Conservation (phyloP, 2,888 invertebrate species). For the Oligia fasciuncula region DNA sequence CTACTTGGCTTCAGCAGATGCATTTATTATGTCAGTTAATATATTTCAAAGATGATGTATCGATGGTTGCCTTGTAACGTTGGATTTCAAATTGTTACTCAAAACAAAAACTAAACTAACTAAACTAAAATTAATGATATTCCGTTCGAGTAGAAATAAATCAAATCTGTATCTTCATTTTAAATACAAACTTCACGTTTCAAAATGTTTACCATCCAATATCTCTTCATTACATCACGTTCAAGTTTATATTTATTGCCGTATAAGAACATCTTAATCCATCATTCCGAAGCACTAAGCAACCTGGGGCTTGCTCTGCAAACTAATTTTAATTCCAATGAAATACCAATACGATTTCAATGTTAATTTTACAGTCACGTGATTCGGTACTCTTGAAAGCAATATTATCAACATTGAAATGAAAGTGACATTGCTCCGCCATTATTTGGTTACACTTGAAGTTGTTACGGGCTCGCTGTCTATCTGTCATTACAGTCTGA, state of each 20-base stretch:
- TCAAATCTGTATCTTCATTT: background rate
- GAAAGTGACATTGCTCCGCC: too few species aligned
- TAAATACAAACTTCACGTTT: background rate
- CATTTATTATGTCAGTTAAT: background rate
- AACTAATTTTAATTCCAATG: too few species aligned
- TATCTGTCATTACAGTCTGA: background rate
- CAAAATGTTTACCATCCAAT: background rate
- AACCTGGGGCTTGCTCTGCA: background rate
- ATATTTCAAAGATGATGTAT: background rate
- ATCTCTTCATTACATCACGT: slow-evolving; percentile 1
- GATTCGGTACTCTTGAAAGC: too few species aligned
- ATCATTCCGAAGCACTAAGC: slow-evolving; percentile 16
- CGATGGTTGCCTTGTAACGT: background rate
- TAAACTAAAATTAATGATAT: background rate
- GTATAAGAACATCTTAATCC: slow-evolving; percentile 10
- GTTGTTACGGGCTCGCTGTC: background rate
- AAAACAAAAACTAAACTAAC: background rate
- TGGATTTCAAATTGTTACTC: background rate
- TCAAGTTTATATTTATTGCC: slow-evolving; percentile 15
- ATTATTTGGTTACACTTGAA: too few species aligned
- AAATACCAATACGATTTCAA: too few species aligned
- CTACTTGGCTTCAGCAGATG: background rate
- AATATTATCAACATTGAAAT: too few species aligned
- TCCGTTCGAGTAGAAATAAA: background rate
- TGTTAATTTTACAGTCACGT: too few species aligned